Evolutionary conservation across 2,888 invertebrate species (phyloP).

Genomic region (Anarsia innoxiella): DNA sequence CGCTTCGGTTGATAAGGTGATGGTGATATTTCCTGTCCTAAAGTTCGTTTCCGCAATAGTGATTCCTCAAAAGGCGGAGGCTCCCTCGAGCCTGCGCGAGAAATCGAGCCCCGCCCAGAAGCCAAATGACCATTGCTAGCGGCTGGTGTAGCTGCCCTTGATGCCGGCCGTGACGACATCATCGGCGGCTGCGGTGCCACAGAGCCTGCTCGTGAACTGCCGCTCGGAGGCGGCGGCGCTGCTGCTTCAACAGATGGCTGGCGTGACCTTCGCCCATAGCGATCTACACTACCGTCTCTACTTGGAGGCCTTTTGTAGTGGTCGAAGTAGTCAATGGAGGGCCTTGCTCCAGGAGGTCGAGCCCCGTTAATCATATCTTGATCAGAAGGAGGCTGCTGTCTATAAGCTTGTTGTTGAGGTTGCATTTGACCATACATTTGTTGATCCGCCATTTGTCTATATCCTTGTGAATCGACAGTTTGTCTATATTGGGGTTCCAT

Average conservation of each 20-base stretch:
- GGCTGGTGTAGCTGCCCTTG: conserved; percentile 66
- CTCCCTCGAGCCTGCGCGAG: conserved; percentile 62
- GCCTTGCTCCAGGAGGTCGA: conserved; percentile 43
- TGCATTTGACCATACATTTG: conserved; percentile 37
- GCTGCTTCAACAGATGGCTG: conserved; percentile 86
- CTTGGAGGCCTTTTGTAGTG: conserved; percentile 95
- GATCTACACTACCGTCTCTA: conserved; percentile 89
- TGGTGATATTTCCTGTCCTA: conserved; percentile 92
- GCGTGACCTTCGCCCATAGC: conserved; percentile 85
- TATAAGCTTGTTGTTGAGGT: conserved; percentile 56
- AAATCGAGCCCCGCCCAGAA: conserved; percentile 75
- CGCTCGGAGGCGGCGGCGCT: conserved; percentile 22
- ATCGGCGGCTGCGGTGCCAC: conserved; percentile 84
- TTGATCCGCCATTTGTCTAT: conserved; percentile 42
- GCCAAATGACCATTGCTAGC: conserved; percentile 80
- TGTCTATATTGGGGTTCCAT: conserved; percentile 34
- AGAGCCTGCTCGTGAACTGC: conserved; percentile 81
- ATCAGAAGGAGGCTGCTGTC: conserved; percentile 55
- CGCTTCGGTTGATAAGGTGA: conserved; percentile 92
- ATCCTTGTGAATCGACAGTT: conserved; percentile 41
- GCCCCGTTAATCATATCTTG: conserved; percentile 51
- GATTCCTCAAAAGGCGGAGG: conserved; percentile 87
- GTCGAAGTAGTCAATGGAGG: conserved; percentile 93
- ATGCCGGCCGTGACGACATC: conserved; percentile 70
- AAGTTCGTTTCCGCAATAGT: conserved; percentile 83